A percentile compares a stretch with the other conserved stretches of the same genome.
phyloP scores from a whole-genome alignment of 1,140 invertebrate species.

The Andricus grossulariae region DNA sequence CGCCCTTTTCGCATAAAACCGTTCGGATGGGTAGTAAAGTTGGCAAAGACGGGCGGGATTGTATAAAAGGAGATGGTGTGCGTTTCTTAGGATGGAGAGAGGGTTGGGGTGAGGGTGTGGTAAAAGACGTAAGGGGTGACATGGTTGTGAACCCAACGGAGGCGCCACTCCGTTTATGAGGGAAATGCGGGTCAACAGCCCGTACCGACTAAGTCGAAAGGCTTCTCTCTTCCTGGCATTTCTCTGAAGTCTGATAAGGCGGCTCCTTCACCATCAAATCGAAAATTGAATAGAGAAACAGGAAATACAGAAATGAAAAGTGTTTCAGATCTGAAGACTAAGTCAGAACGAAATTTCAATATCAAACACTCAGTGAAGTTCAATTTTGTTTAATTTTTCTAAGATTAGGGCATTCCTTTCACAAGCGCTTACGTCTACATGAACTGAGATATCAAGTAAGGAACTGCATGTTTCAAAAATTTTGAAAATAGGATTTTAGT shows the following conservation, averaged over 20 bases:
- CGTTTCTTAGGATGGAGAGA: not conserved
- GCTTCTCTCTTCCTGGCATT: conserved; percentile 35
- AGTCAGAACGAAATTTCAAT: no score
- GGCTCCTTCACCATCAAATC: conserved; percentile 8
- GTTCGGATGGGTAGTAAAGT: conserved; percentile 26
- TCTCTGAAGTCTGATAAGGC: conserved; percentile 44
- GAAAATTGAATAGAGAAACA: conserved; percentile 15
- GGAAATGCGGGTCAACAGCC: conserved; percentile 52
- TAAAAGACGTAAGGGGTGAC: not conserved
- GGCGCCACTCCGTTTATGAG: conserved; percentile 44
- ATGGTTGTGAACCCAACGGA: conserved; percentile 15
- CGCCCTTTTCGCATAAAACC: not conserved
- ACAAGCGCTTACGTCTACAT: no score
- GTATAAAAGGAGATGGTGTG: conserved; percentile 24
- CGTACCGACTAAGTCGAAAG: conserved; percentile 29
- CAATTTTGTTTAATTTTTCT: no score
- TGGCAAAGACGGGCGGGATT: conserved; percentile 49
- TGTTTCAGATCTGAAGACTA: not conserved
- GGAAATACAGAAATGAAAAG: conserved; percentile 17
- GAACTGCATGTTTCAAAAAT: no score
- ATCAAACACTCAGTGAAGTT: no score
- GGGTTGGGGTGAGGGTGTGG: not conserved
- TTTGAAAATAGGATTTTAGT: no score
- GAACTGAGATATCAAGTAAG: no score
- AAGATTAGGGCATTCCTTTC: no score